Conservation (phyloP, 2,113 vertebrate species). For the Phocoena phocoena region DNA sequence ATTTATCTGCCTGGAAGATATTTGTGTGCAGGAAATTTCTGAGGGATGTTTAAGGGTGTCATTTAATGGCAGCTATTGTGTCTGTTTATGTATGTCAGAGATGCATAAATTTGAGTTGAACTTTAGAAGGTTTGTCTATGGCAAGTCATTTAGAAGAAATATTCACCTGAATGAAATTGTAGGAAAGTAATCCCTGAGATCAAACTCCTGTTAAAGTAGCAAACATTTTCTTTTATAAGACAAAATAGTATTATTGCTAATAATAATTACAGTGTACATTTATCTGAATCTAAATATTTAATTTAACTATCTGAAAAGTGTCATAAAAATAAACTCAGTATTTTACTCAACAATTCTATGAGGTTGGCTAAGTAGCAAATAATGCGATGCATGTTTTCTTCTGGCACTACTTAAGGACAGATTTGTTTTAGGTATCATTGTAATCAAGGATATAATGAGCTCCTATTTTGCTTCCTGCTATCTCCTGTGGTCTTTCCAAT, state of each 20-base stretch:
- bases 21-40: constrained; percentile 65
- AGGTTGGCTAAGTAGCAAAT: not conserved
- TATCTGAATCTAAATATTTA: constrained; percentile 38
- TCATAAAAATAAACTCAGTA: not conserved
- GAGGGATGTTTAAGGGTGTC: constrained; percentile 64
- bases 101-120: constrained; percentile 77
- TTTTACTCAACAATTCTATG: not conserved
- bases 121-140: constrained; percentile 72
- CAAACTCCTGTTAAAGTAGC: not conserved
- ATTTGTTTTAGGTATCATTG: not conserved
- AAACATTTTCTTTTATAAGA: constrained; percentile 63
- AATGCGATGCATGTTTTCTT: not conserved
- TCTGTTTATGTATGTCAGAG: constrained; percentile 78
- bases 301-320: not conserved
- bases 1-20: constrained; percentile 65
- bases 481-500: not conserved
- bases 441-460: not conserved
- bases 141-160: constrained; percentile 72
- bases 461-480: not conserved
- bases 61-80: constrained; percentile 72
- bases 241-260: constrained; percentile 34
- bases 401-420: not conserved
- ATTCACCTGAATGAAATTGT: constrained; percentile 57
- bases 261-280: not conserved
- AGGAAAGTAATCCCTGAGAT: constrained; percentile 37